Evolutionary conservation across 2,888 invertebrate genomes (phyloP).

Genomic region (Melikaiella ostensackeni): DNA sequence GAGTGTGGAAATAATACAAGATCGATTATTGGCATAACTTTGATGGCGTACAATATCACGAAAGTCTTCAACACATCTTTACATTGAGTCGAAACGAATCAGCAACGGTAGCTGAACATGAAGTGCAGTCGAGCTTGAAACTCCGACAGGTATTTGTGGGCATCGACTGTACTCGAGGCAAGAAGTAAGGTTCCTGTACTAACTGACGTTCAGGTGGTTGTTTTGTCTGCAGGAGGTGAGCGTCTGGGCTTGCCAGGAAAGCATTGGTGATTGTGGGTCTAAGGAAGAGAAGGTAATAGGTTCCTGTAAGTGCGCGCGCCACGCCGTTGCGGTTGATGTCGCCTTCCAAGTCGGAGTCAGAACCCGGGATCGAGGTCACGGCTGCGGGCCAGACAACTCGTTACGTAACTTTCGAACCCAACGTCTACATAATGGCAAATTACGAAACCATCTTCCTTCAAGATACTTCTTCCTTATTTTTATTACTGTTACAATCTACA

Average conservation of each 20-base stretch:
- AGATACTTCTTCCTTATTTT: constrained; percentile 1
- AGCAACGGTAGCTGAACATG: constrained; percentile 5
- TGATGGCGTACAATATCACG: constrained; percentile 12
- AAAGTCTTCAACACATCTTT: constrained; percentile 13
- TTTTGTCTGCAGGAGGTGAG: constrained; percentile 11
- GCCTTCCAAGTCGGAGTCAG: constrained; percentile 52
- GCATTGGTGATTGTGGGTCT: neutral
- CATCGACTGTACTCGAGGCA: neutral
- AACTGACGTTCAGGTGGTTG: constrained; percentile 14
- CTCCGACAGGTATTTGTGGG: constrained; percentile 15
- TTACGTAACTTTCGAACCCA: constrained; percentile 60
- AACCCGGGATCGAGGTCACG: constrained; percentile 69
- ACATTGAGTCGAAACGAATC: constrained; percentile 21
- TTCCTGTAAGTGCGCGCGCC: neutral
- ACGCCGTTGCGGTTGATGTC: constrained; percentile 19
- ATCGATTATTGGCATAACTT: constrained; percentile 17
- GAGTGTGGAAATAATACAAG: neutral
- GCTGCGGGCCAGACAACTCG: constrained; percentile 57
- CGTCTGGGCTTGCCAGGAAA: neutral
- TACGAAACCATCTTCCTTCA: constrained; percentile 4
- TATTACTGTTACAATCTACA: neutral
- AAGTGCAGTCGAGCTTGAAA: constrained; percentile 35
- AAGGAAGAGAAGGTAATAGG: neutral
- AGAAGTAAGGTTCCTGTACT: neutral
- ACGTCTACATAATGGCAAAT: constrained; percentile 19